These are phyloP conservation scores for Drosophila formosana DNA, from an alignment of 2,888 invertebrate genomes.

Conservation along the genomic window DNA sequence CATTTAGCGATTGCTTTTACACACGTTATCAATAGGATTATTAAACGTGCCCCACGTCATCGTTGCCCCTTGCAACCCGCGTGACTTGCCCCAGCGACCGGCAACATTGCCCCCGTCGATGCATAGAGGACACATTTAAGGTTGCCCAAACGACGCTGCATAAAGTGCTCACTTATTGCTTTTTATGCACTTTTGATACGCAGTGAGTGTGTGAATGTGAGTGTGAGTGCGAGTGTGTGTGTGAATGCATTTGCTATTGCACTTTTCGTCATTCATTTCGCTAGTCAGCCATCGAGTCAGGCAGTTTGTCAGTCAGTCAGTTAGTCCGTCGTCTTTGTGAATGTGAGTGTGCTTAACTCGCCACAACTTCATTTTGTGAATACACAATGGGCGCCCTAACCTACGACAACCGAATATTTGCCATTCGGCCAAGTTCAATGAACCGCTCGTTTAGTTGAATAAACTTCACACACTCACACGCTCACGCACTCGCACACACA, in stretches of 20 bases:
- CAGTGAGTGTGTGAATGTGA: constrained; percentile 14
- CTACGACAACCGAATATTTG: constrained; percentile 82
- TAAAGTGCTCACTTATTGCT: constrained; percentile 74
- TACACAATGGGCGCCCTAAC: constrained; percentile 79
- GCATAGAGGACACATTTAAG: constrained; percentile 58
- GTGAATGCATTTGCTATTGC: constrained; percentile 69
- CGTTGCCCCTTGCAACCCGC: neutral
- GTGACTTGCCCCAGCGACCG: neutral
- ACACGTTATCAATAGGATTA: constrained; percentile 62
- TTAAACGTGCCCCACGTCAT: constrained; percentile 30
- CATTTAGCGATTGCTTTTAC: constrained; percentile 56
- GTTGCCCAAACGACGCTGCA: constrained; percentile 66
- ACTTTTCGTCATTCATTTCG: constrained; percentile 70
- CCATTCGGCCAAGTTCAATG: constrained; percentile 83
- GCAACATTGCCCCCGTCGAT: neutral
- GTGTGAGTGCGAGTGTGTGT: constrained; percentile 26
- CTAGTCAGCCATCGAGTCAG: constrained; percentile 56
- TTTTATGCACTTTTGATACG: constrained; percentile 75
- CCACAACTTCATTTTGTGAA: constrained; percentile 79
- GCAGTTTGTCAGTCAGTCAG: constrained; percentile 39
- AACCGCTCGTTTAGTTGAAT: constrained; percentile 82
- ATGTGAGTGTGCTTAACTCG: constrained; percentile 66
- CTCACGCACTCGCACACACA: constrained; percentile 24
- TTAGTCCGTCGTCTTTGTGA: constrained; percentile 30
- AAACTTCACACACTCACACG: constrained; percentile 63